Base-by-base conservation (phyloP, 2,888 invertebrate genomes). In the Chaitophorus viminalis region DNA sequence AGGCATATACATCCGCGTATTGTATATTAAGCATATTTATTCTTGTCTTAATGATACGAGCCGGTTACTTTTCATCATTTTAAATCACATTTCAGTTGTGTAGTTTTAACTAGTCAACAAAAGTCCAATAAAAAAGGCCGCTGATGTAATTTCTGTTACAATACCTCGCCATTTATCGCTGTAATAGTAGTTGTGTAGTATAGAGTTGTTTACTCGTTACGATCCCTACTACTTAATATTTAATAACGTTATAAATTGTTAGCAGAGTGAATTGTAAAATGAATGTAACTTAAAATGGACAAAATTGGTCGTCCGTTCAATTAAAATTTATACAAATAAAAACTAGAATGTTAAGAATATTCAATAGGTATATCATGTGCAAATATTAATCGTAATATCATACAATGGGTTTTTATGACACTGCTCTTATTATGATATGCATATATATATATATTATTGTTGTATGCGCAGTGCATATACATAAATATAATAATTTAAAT, bases 181-280 rank as follows among this genome's bases (percentile, higher is more conserved):
- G 82, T 82, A 25, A 60, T 76, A 65, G 39, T 65, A 74, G 54
- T 82, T 33, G 54, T 75, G 36, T 60, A 8, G 36, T 31, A 29
- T 65, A 65, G 31, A 75, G 83, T 46, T 60, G 60, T 60, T n/a
- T 31, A 83, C 81, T 81, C 39, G 81, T 68, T 75, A 83, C 60
- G 60, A 54, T 82, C 82, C 70, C 82, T 36, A 52, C 31, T 74
- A 82, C 54, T 54, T 82, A 74, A 74, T 60, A 83, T 83, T 74
- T 83, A 83, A 83, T 82, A 83, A 83, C 31, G 82, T 54, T 46
- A 84, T 84, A 76, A 84, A 84, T 76, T 84, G 84, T 76, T 76
- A 46, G 65, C 76, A 33, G 25, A 84, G 46, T 76, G 76, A 84
- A 84, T 76, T 46, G 83, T 83, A 75, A 83, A 83, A 83, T 75